phyloP scores from a whole-genome alignment of 2,797 vertebrate genomes.

The Apogon hyalosoma region DNA sequence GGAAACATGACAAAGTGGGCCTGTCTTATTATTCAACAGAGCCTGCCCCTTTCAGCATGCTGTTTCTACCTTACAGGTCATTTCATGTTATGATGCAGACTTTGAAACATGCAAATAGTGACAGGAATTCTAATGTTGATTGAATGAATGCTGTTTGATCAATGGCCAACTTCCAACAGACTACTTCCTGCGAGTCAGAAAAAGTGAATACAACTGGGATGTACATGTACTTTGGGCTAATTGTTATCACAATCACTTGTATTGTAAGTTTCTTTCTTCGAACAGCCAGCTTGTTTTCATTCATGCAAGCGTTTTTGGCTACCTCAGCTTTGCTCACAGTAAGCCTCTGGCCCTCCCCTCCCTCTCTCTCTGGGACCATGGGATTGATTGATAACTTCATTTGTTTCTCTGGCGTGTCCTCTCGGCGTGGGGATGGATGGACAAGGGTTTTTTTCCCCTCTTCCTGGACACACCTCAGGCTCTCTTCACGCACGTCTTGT shows the following conservation, averaged over 20 bases:
- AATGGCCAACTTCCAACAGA: no score
- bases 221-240: not conserved
- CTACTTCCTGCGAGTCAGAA: no score
- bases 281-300: slow-evolving; percentile 36
- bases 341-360: slow-evolving; percentile 59
- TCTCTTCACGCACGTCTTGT: slow-evolving; percentile 40
- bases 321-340: slow-evolving; percentile 49
- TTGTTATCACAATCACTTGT: not conserved
- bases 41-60: no score
- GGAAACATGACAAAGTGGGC: no score
- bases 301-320: slow-evolving; percentile 33
- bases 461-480: slow-evolving; percentile 54
- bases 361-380: slow-evolving; percentile 57
- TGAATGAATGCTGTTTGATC: no score
- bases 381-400: slow-evolving; percentile 83
- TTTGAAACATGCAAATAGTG: no score
- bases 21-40: no score
- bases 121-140: no score
- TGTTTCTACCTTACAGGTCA: no score
- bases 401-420: slow-evolving; percentile 72
- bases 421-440: slow-evolving; percentile 31
- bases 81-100: no score
- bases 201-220: not conserved
- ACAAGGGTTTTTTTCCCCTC: slow-evolving; percentile 6
- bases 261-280: not conserved